phyloP scores from a whole-genome alignment of 2,888 invertebrate species.

The Craniophora ligustri region DNA sequence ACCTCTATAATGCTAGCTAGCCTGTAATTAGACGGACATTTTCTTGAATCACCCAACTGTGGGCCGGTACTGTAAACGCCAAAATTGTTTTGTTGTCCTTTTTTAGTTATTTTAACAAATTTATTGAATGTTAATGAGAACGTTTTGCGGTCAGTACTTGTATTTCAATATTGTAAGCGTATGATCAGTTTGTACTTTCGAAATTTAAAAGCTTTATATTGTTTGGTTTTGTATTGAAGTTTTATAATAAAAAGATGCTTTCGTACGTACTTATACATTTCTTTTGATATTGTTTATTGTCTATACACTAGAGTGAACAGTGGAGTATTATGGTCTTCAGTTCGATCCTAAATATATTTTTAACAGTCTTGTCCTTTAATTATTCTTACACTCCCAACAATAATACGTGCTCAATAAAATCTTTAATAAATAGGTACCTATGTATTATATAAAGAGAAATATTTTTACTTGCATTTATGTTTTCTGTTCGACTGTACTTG shows the following conservation, averaged over 20 bases:
- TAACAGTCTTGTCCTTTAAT: too few relatives aligned
- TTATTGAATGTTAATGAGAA: neutral
- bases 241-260: too few relatives aligned
- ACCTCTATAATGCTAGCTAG: slow-evolving; percentile 61
- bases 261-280: too few relatives aligned
- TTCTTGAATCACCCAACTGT: slow-evolving; percentile 73
- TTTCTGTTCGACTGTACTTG: slow-evolving; percentile 37
- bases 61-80: slow-evolving; percentile 39
- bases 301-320: too few relatives aligned
- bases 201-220: neutral
- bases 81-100: slow-evolving; percentile 15
- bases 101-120: slow-evolving; percentile 7
- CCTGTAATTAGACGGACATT: slow-evolving; percentile 73
- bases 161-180: neutral
- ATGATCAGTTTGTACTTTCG: neutral
- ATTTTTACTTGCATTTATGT: neutral
- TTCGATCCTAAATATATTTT: too few relatives aligned
- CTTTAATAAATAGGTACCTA: too few relatives aligned
- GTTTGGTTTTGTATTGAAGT: too few relatives aligned
- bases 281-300: neutral
- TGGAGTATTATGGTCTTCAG: too few relatives aligned
- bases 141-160: neutral
- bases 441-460: too few relatives aligned
- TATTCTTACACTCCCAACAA: too few relatives aligned
- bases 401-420: too few relatives aligned